Conservation (phyloP, 2,797 vertebrate genomes). For the Scarus forsteni region DNA sequence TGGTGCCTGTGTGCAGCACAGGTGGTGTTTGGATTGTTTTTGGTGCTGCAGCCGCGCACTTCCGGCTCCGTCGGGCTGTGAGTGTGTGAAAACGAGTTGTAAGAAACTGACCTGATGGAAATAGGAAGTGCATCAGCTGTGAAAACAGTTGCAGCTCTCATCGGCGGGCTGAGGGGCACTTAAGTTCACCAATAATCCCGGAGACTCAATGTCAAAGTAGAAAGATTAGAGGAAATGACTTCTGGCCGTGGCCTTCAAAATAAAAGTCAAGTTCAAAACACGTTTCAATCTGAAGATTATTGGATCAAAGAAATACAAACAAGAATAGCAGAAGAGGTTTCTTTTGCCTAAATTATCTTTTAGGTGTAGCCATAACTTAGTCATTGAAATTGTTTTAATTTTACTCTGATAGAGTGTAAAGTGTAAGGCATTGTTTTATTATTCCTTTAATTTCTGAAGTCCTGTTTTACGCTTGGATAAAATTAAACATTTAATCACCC, state of each 20-base stretch:
- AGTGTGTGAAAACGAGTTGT: not conserved
- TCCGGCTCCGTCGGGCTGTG: not conserved
- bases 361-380: no score
- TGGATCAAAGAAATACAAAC: no score
- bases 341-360: no score
- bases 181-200: constrained; percentile 66
- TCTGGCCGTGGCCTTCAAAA: constrained; percentile 28
- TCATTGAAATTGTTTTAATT: no score
- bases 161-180: constrained; percentile 40
- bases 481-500: no score
- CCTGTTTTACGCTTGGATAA: no score
- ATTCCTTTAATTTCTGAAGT: no score
- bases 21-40: constrained; percentile 16
- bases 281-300: no score
- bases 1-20: constrained; percentile 21
- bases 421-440: no score
- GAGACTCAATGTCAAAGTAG: not conserved
- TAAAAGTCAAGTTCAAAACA: constrained; percentile 48
- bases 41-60: not conserved
- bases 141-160: constrained; percentile 56
- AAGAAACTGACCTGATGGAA: constrained; percentile 59
- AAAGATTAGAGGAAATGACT: not conserved
- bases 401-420: no score
- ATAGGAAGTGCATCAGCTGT: constrained; percentile 65
- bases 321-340: no score